Evolutionary conservation across 2,888 invertebrate genomes (phyloP).

Genomic region (Gordius sp.): DNA sequence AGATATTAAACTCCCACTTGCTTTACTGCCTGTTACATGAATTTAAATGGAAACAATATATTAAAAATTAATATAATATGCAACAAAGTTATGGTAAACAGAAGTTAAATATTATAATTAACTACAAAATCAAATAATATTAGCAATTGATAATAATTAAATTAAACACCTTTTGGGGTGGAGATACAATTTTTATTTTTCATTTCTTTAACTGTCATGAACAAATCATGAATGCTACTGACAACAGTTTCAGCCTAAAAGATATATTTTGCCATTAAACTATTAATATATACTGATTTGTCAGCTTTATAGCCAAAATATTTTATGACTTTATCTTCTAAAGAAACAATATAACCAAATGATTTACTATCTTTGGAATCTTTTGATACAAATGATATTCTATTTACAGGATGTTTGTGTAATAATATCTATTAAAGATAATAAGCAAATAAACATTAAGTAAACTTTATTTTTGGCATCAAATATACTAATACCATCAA

Average conservation of each 20-base stretch:
- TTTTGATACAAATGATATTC: slow-evolving; percentile 14
- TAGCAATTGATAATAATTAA: no score
- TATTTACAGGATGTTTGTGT: slow-evolving; percentile 2
- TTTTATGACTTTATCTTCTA: not conserved
- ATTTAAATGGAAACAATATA: no score
- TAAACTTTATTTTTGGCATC: slow-evolving; percentile 13
- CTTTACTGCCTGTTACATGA: no score
- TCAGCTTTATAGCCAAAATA: slow-evolving; percentile 12
- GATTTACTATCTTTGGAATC: slow-evolving; percentile 13
- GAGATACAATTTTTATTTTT: slow-evolving; percentile 2
- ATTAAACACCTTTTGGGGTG: no score
- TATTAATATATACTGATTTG: slow-evolving; percentile 7
- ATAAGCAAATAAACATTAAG: not conserved
- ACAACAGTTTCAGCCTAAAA: slow-evolving; percentile 13
- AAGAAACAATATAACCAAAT: slow-evolving; percentile 11
- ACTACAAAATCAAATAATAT: no score
- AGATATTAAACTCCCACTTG: no score
- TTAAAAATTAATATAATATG: no score
- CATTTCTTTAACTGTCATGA: slow-evolving; percentile 1
- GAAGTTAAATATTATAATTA: no score
- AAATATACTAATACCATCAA: slow-evolving; percentile 7
- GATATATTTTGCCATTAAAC: not conserved
- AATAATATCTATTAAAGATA: not conserved
- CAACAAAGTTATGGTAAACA: no score
- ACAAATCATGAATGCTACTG: slow-evolving; percentile 9